Base-by-base conservation (phyloP, 2,888 invertebrate genomes). In the Ichneumoninae sp. region DNA sequence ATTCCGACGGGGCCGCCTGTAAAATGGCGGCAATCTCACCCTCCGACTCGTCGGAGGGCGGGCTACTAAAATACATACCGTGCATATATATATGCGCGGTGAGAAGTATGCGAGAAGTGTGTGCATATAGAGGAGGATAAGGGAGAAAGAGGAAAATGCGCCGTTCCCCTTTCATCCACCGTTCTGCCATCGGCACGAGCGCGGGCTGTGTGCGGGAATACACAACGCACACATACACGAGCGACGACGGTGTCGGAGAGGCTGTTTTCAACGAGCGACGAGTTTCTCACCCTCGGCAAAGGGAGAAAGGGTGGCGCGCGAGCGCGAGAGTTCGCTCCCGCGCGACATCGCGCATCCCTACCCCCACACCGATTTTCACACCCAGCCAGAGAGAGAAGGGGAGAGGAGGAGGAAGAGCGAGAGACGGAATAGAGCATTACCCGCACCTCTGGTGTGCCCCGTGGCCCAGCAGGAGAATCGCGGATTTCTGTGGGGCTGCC, bases 11-110 rank as follows among this genome's bases (percentile, higher is more conserved):
- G 81, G 90, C 89, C 89, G 91, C 30, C 91, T 93, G 91, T 93
- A 93, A 93, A 93, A 93, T 93, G 93, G 93, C 93, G 93, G 92
- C 93, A 92, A 92, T 92, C 91, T 92, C 91, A 88, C 90, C 91
- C 90, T 89, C 89, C 89, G 90, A 88, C 90, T 90, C 89, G 86
- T 52, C 52, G 81, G 63, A 70, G 80, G 74, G 81, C 73, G 83
- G 80, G 78, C 75, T 76, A 74, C 83, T 74, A 69, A 83, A 75
- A 75, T 60, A 68, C 68, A 66, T 63, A 69, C 19, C 52, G 40
- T 52, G 36, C 52, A 54, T 50, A 68, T 75, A 69, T 78, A 65
- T 50, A 54, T 26, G 26, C 10, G n/a, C 57, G 50, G 69, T 71
- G 40, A 52, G 66, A 74, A 70, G 66, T 57, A 57, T 44, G 52